Percentiles rank a stretch among this genome's conserved stretches.
Evolutionary conservation across 2,113 vertebrate genomes (phyloP).

Genomic region (Peromyscus maniculatus): DNA sequence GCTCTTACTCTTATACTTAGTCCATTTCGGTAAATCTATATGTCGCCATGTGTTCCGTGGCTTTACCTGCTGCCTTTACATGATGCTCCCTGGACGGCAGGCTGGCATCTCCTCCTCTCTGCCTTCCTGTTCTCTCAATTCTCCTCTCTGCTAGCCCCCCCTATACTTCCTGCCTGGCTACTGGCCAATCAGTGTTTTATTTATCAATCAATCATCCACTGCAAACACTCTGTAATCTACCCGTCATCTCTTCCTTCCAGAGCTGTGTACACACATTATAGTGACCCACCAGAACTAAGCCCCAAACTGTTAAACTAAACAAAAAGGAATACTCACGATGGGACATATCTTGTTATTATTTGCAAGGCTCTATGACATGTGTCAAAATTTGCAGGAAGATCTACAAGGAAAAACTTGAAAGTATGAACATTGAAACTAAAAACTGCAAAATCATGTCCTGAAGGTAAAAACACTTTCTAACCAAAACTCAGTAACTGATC

Average conservation of each 20-base stretch:
- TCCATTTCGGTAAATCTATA: too few relatives aligned
- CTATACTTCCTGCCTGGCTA: too few relatives aligned
- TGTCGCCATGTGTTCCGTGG: too few relatives aligned
- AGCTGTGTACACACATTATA: background rate
- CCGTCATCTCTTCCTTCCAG: background rate
- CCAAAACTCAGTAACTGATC: background rate
- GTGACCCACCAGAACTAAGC: background rate
- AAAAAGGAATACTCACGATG: conserved; percentile 93
- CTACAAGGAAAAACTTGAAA: conserved; percentile 83
- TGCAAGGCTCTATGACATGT: conserved; percentile 96
- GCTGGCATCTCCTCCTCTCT: too few relatives aligned
- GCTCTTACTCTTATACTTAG: too few relatives aligned
- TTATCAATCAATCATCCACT: too few relatives aligned
- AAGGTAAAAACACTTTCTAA: conserved; percentile 29
- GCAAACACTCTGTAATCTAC: background rate
- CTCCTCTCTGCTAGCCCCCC: too few relatives aligned
- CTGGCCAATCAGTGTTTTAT: too few relatives aligned
- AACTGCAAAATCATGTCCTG: background rate
- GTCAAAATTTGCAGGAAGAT: conserved; percentile 92
- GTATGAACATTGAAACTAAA: background rate
- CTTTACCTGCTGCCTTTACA: too few relatives aligned
- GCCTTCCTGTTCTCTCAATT: too few relatives aligned
- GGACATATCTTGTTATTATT: conserved; percentile 95
- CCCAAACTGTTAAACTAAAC: conserved; percentile 27
- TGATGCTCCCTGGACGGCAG: too few relatives aligned